Evolutionary conservation across 2,113 vertebrate genomes (phyloP).

Genomic region (Chinchilla lanigera): DNA sequence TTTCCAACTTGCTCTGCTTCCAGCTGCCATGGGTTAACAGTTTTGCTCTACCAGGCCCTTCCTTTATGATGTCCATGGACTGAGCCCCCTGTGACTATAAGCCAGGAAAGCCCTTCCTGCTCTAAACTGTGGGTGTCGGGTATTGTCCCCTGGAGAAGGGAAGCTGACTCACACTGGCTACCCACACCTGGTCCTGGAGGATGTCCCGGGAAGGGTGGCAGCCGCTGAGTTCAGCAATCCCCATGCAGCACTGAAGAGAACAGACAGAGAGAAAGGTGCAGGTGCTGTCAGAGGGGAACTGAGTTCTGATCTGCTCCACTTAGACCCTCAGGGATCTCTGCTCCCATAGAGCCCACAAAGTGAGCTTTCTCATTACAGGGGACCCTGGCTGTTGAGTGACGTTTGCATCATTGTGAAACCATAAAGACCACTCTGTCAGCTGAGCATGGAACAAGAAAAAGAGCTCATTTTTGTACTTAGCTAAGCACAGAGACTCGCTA

Average conservation of each 20-base stretch:
- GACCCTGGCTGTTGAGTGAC: background rate
- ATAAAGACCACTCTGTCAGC: background rate
- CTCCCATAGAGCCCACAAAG: background rate
- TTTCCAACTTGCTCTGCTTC: background rate
- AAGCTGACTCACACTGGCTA: background rate
- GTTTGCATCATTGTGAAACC: background rate
- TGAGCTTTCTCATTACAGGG: rapidly evolving
- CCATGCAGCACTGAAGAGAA: background rate
- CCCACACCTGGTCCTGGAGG: background rate
- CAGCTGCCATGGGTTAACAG: background rate
- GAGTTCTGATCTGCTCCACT: background rate
- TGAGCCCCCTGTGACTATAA: background rate
- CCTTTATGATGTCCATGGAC: background rate
- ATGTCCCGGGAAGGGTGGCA: background rate
- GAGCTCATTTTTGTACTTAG: background rate
- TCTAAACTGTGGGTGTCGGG: background rate
- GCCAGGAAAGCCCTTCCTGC: background rate
- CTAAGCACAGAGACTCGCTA: background rate
- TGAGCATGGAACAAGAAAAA: background rate
- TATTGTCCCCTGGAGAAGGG: background rate
- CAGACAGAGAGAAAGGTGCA: background rate
- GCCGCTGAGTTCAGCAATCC: background rate
- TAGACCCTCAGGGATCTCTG: background rate
- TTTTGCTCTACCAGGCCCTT: background rate
- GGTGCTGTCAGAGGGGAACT: background rate